Conservation (phyloP, 2,797 vertebrate genomes). For the Aratinga solstitialis region DNA sequence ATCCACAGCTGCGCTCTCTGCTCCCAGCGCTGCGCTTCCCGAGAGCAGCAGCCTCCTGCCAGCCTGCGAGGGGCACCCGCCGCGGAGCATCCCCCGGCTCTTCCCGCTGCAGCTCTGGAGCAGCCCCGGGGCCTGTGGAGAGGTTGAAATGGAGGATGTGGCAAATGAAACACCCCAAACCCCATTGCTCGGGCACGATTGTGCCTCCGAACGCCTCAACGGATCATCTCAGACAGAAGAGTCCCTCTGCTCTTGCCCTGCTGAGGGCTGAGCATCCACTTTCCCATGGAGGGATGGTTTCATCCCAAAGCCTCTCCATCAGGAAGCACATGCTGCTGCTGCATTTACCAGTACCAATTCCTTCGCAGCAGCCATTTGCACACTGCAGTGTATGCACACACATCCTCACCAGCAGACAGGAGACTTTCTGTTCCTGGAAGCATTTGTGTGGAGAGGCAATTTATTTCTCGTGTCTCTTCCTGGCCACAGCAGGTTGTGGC, state of each 20-base stretch:
- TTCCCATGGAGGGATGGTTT: neutral
- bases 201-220: neutral
- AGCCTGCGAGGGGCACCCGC: neutral
- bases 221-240: neutral
- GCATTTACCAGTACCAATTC: neutral
- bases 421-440: slow-evolving; percentile 52
- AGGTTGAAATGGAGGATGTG: neutral
- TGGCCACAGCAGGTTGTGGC: neutral
- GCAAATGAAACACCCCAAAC: neutral
- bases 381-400: neutral
- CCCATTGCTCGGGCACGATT: neutral
- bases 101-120: neutral
- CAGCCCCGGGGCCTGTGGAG: neutral
- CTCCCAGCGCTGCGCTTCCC: rapidly evolving
- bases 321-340: neutral
- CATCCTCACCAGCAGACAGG: slow-evolving; percentile 2
- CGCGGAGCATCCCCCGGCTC: neutral
- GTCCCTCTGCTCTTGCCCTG: neutral
- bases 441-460: neutral
- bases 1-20: slow-evolving; percentile 31
- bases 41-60: neutral
- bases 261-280: neutral
- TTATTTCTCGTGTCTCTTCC: neutral
- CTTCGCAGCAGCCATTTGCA: slow-evolving; percentile 30
- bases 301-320: neutral